A percentile compares a stretch with the other conserved stretches of the same genome.
Conservation (phyloP, 2,797 vertebrate genomes). For the Crenichthys baileyi region DNA sequence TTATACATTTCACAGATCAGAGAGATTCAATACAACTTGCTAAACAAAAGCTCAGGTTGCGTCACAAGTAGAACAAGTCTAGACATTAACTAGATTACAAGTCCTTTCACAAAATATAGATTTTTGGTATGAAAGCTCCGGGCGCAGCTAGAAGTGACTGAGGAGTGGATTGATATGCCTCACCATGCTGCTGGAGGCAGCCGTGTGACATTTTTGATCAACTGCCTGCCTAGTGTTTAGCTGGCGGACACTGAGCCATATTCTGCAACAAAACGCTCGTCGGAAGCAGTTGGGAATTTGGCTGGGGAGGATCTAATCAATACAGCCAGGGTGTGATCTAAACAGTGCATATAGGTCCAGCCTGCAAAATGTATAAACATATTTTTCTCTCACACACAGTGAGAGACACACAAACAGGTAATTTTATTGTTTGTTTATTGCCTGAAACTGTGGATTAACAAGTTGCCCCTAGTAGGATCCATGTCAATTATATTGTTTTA, state of each 20-base stretch:
- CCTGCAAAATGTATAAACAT: neutral
- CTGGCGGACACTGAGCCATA: slow-evolving; percentile 5
- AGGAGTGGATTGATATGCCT: slow-evolving; percentile 48
- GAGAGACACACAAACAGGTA: neutral
- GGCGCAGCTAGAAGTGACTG: slow-evolving; percentile 19
- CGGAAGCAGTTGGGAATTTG: slow-evolving; percentile 8
- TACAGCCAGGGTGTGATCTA: slow-evolving; percentile 3
- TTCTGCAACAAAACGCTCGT: slow-evolving; percentile 11
- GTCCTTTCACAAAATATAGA: slow-evolving; percentile 31
- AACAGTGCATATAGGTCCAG: neutral
- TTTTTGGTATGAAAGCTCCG: slow-evolving; percentile 24
- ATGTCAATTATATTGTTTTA: slow-evolving; percentile 13
- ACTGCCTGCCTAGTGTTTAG: slow-evolving; percentile 18
- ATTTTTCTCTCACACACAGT: neutral
- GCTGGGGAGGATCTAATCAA: slow-evolving; percentile 3
- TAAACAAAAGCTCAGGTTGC: slow-evolving; percentile 9
- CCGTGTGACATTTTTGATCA: slow-evolving; percentile 39
- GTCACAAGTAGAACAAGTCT: neutral
- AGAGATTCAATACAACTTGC: neutral
- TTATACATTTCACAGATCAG: neutral
- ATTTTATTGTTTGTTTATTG: slow-evolving; percentile 20
- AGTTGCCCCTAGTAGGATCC: slow-evolving; percentile 17
- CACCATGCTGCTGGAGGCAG: slow-evolving; percentile 19
- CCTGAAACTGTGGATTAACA: slow-evolving; percentile 20
- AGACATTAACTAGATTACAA: slow-evolving; percentile 19